Conservation (phyloP, 2,113 vertebrate genomes). For the Gulo gulo region DNA sequence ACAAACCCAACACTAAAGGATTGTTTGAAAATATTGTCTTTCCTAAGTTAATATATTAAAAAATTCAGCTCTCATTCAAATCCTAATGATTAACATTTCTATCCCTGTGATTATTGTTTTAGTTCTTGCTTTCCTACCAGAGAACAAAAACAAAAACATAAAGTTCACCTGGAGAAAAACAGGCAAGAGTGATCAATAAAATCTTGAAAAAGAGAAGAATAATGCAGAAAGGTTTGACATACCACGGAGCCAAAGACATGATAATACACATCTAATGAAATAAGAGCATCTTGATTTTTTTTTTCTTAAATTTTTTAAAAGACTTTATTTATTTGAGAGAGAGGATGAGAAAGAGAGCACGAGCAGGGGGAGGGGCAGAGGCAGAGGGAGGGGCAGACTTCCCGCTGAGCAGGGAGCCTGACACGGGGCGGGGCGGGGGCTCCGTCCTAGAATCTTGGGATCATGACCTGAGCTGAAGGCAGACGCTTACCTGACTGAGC, state of each 20-base stretch:
- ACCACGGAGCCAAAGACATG: not conserved
- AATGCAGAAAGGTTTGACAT: fast-evolving
- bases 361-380: too few relatives aligned
- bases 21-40: not conserved
- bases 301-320: too few relatives aligned
- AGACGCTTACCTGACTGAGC: too few relatives aligned
- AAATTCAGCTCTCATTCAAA: not conserved
- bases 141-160: not conserved
- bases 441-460: too few relatives aligned
- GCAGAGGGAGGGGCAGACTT: too few relatives aligned
- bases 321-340: too few relatives aligned
- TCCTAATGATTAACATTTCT: not conserved
- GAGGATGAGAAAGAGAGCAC: too few relatives aligned
- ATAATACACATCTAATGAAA: not conserved
- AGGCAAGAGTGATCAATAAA: not conserved
- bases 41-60: not conserved
- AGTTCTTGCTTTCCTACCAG: not conserved
- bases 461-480: too few relatives aligned
- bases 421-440: fast-evolving
- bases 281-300: not conserved
- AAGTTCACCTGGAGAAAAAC: not conserved
- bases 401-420: too few relatives aligned
- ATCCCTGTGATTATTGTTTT: not conserved
- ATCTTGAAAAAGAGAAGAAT: not conserved
- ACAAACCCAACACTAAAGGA: not conserved